Evolutionary conservation across 2,888 invertebrate species (phyloP).

Genomic region (Spilarctia lutea): DNA sequence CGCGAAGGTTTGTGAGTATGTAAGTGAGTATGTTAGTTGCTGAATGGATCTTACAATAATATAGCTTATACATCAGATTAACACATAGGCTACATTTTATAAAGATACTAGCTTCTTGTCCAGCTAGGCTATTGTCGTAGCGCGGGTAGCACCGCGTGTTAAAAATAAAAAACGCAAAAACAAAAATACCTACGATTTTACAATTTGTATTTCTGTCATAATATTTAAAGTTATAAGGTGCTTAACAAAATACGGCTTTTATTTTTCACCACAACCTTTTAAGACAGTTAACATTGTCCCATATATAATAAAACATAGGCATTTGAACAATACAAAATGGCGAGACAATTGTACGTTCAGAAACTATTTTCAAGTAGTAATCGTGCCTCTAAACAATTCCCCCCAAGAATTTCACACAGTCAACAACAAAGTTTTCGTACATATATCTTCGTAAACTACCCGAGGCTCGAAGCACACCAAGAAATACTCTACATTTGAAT

Average conservation of each 20-base stretch:
- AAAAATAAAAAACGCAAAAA: not conserved
- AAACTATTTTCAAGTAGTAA: conserved; percentile 1
- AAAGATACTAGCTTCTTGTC: too few relatives aligned
- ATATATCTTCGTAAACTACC: conserved; percentile 6
- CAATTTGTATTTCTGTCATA: too few relatives aligned
- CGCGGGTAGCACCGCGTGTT: too few relatives aligned
- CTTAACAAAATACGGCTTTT: too few relatives aligned
- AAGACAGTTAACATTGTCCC: not conserved
- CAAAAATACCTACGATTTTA: not conserved
- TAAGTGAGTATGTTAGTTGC: too few relatives aligned
- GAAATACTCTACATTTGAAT: conserved; percentile 16
- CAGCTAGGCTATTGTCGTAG: too few relatives aligned
- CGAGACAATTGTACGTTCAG: not conserved
- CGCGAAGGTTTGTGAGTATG: too few relatives aligned
- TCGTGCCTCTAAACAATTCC: conserved; percentile 3
- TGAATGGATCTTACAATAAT: too few relatives aligned
- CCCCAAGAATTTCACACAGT: conserved; percentile 1
- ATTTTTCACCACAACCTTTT: too few relatives aligned
- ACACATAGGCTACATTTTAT: too few relatives aligned
- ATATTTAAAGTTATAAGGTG: too few relatives aligned
- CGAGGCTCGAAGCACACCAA: not conserved
- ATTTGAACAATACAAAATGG: not conserved
- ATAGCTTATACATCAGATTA: too few relatives aligned
- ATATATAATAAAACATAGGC: not conserved
- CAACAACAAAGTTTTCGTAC: conserved; percentile 1